Percentiles rank a stretch among this genome's conserved stretches.
phyloP scores from a whole-genome alignment of 2,888 invertebrate species.

The Harpalus rufipes region DNA sequence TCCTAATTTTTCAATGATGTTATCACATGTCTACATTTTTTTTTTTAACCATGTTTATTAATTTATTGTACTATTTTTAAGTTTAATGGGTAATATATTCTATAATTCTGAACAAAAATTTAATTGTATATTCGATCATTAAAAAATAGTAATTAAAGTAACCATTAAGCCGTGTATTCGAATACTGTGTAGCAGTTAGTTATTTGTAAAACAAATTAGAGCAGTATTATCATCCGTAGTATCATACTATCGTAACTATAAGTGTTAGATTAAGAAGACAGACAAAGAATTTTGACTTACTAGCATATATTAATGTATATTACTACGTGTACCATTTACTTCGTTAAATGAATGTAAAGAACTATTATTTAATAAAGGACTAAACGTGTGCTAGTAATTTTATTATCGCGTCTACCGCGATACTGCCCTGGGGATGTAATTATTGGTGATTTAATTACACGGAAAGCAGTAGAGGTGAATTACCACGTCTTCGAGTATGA shows the following conservation, averaged over 20 bases:
- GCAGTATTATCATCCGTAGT: slow-evolving; percentile 51
- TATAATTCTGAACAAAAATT: neutral
- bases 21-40: neutral
- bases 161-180: slow-evolving; percentile 19
- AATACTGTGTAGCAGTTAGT: slow-evolving; percentile 40
- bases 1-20: neutral
- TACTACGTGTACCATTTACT: slow-evolving; percentile 49
- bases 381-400: slow-evolving; percentile 35
- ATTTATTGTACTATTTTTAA: neutral
- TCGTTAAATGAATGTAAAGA: slow-evolving; percentile 56
- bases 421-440: neutral
- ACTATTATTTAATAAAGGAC: slow-evolving; percentile 60
- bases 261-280: slow-evolving; percentile 50
- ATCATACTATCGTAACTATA: slow-evolving; percentile 44
- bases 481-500: slow-evolving; percentile 21
- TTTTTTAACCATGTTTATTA: neutral
- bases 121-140: neutral
- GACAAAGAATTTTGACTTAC: slow-evolving; percentile 56
- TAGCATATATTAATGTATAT: slow-evolving; percentile 47
- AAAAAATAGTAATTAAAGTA: neutral
- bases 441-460: slow-evolving; percentile 19
- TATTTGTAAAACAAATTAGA: slow-evolving; percentile 55
- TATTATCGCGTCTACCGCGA: slow-evolving; percentile 6
- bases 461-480: neutral
- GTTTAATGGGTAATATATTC: neutral